phyloP scores from a whole-genome alignment of 2,113 vertebrate genomes.

The Pterocles orientalis region DNA sequence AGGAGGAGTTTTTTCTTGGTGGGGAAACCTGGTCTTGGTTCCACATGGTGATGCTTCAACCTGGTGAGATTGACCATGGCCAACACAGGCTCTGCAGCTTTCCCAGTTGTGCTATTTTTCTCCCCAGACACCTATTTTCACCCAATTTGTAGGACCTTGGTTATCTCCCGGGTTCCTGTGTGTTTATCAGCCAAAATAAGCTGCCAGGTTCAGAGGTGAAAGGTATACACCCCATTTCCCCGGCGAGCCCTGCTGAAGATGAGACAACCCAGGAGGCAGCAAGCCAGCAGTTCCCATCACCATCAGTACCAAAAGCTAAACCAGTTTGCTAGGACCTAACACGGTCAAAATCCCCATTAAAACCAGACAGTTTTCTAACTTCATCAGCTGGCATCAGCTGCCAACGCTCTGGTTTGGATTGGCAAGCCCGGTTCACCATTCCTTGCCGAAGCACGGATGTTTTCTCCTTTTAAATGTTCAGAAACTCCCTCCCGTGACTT shows the following conservation, averaged over 20 bases:
- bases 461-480: not conserved
- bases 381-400: not conserved
- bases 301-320: not conserved
- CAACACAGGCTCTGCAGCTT: not conserved
- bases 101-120: not conserved
- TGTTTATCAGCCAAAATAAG: not conserved
- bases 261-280: not conserved
- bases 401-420: not conserved
- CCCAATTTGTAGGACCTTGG: not conserved
- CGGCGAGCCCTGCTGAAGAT: not conserved
- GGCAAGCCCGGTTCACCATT: not conserved
- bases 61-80: rapidly evolving
- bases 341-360: not conserved
- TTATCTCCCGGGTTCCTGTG: not conserved
- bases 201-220: not conserved
- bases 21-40: not conserved
- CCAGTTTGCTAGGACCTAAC: not conserved
- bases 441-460: not conserved
- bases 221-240: not conserved
- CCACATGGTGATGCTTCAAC: not conserved
- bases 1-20: not conserved
- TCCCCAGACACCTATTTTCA: not conserved
- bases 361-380: not conserved
- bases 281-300: not conserved
- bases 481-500: rapidly evolving